Percentiles rank a stretch among this genome's conserved stretches.
Conservation (phyloP, 1,140 invertebrate genomes). For the Heliconius congener region DNA sequence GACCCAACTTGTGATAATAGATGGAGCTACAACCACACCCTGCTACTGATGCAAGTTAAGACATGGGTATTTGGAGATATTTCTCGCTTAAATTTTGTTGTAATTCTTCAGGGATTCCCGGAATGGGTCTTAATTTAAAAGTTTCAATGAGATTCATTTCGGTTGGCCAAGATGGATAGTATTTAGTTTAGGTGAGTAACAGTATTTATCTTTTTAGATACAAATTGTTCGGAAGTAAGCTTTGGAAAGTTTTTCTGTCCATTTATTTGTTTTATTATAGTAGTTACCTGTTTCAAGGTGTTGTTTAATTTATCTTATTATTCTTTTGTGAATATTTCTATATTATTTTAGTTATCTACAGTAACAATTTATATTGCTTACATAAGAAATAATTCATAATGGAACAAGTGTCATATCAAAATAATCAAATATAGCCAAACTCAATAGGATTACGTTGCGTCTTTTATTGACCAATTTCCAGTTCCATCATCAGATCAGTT, state of each 20-base stretch:
- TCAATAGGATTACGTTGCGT: too few species aligned
- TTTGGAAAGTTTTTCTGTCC: background rate
- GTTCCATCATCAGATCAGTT: too few species aligned
- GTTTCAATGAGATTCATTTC: constrained; percentile 33
- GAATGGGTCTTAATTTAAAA: constrained; percentile 37
- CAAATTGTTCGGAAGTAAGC: constrained; percentile 7
- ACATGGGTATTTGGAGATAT: constrained; percentile 39
- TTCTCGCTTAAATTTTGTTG: constrained; percentile 36
- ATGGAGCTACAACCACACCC: constrained; percentile 45
- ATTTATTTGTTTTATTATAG: background rate
- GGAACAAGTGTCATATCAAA: too few species aligned
- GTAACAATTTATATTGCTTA: too few species aligned
- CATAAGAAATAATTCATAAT: too few species aligned
- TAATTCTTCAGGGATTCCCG: constrained; percentile 37
- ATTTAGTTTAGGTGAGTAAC: constrained; percentile 1
- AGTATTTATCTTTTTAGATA: constrained; percentile 15
- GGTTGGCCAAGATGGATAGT: constrained; percentile 28
- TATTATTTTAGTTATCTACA: background rate
- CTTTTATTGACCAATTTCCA: too few species aligned
- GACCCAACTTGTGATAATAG: constrained; percentile 48
- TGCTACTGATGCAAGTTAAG: constrained; percentile 37
- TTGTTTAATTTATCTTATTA: background rate
- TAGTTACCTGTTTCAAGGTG: background rate
- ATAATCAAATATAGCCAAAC: too few species aligned
- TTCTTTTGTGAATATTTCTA: background rate